Base-by-base conservation (phyloP, 2,888 invertebrate genomes). In the Heliconius aoede region DNA sequence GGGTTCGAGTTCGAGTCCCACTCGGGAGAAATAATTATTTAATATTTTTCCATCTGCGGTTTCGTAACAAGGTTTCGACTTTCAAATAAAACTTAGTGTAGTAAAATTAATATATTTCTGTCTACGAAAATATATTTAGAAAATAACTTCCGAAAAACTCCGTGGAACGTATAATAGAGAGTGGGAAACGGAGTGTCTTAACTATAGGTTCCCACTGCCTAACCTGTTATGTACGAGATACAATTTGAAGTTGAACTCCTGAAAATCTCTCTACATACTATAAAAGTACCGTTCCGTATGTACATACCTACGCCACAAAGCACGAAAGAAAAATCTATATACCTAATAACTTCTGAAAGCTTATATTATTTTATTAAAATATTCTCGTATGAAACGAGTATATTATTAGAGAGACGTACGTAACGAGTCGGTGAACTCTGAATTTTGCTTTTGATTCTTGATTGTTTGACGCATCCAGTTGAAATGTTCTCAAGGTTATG, bases 361-460 rank as follows among this genome's bases (percentile, higher is more conserved):
- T 65, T 40, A 36, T 15, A 65, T 46, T 65, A 65, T 69, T 69
- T 69, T 26, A 76, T 72, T 72, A 74, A 72, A 72, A 72, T 40
- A 67, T 62, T 72, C 24, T 36, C 77, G 46, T 80, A 78, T 73
- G 76, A 82, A 81, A 60, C 71, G 77, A 72, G 80, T 81, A 77
- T 82, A 82, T 82, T 82, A 81, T 83, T 83, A 83, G 83, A 79
- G 72, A 80, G 76, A n/a, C n/a, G n/a, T 81, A 78, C 81, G 80
- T 80, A 80, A 79, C 74, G 72, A 81, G 76, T 82, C 81, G 73
- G 67, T 80, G 83, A 60, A 76, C 82, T 74, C 58, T 26, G 58
- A 73, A 40, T 79, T 79, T 76, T 76, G 77, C 77, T 79, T 65
- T 28, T 62, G 46, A 65, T 64, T 61, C 76, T 71, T 74, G 77